phyloP scores from a whole-genome alignment of 2,113 vertebrate species.

The Pleuronectes platessa region DNA sequence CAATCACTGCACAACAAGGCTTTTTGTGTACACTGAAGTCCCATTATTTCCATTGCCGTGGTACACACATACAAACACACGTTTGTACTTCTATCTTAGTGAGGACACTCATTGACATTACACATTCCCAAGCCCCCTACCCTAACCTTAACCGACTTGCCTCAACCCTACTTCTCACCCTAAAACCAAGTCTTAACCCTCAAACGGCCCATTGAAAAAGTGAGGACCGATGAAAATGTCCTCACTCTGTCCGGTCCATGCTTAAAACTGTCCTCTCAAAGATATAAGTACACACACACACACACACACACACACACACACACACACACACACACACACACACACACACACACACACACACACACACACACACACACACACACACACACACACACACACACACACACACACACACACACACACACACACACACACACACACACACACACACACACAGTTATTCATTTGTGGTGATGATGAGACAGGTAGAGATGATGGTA shows the following conservation, averaged over 20 bases:
- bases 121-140: too few relatives aligned
- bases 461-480: constrained; percentile 22
- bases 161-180: not conserved
- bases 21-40: not conserved
- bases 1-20: constrained; percentile 1
- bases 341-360: not conserved
- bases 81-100: too few relatives aligned
- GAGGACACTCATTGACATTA: too few relatives aligned
- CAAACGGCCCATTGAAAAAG: too few relatives aligned
- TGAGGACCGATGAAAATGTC: too few relatives aligned
- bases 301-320: not conserved
- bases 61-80: not conserved
- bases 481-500: not conserved
- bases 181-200: too few relatives aligned
- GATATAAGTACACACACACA: not conserved
- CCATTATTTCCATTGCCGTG: constrained; percentile 4
- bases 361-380: not conserved
- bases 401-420: not conserved
- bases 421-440: not conserved
- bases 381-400: not conserved
- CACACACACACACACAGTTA: not conserved
- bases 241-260: too few relatives aligned
- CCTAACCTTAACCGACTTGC: too few relatives aligned
- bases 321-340: too few relatives aligned
- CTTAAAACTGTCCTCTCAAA: too few relatives aligned